phyloP scores from a whole-genome alignment of 2,113 vertebrate genomes.

The Microtus richardsoni region DNA sequence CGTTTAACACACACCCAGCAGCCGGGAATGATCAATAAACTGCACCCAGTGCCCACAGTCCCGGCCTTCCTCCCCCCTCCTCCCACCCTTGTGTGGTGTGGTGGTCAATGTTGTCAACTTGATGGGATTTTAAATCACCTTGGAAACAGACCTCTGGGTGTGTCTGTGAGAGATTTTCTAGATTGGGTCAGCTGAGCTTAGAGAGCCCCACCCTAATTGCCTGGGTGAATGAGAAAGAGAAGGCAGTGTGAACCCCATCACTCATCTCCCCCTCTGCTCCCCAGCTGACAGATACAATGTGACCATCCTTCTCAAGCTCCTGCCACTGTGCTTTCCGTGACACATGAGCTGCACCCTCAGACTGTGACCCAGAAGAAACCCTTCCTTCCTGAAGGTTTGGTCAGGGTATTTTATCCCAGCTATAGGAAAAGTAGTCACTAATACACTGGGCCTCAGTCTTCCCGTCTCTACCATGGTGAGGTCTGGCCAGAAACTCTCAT shows the following conservation, averaged over 20 bases:
- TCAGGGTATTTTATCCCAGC: not conserved
- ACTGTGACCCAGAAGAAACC: not conserved
- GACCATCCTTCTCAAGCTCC: not conserved
- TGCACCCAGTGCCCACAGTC: not conserved
- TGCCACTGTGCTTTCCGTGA: not conserved
- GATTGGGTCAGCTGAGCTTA: too few relatives aligned
- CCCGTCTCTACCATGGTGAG: not conserved
- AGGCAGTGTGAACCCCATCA: not conserved
- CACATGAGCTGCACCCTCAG: fast-evolving
- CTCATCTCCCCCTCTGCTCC: not conserved
- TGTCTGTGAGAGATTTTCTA: not conserved
- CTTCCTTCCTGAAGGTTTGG: not conserved
- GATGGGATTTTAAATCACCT: not conserved
- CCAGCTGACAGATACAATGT: not conserved
- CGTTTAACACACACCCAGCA: not conserved
- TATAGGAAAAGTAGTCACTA: too few relatives aligned
- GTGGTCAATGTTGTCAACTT: not conserved
- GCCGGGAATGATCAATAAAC: not conserved
- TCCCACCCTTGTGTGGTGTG: not conserved
- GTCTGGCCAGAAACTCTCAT: not conserved
- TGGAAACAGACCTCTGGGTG: not conserved
- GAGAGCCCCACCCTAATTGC: not conserved
- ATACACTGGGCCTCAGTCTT: not conserved
- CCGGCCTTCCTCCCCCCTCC: not conserved
- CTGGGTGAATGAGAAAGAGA: not conserved